Evolutionary conservation across 2,113 vertebrate species (phyloP).

Genomic region (Coryphaenoides rupestris): DNA sequence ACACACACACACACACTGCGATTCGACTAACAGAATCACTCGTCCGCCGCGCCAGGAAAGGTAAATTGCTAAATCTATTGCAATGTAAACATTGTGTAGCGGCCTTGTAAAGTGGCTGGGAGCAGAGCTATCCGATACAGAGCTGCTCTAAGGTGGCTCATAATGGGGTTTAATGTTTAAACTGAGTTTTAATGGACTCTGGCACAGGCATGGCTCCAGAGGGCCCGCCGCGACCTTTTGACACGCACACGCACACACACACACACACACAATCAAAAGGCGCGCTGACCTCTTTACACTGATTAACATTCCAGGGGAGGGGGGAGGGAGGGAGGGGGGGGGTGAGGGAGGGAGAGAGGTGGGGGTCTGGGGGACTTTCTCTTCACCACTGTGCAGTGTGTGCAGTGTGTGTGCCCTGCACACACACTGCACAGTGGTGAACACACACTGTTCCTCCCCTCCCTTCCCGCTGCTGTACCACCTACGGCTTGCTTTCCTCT

Average conservation of each 20-base stretch:
- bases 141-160: background rate
- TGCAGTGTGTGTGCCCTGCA: too few species aligned
- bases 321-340: background rate
- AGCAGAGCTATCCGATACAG: too few species aligned
- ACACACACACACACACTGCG: background rate
- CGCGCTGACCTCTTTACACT: background rate
- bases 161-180: constrained; percentile 14
- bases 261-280: constrained; percentile 1
- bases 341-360: background rate
- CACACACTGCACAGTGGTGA: too few species aligned
- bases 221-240: constrained; percentile 52
- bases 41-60: too few species aligned
- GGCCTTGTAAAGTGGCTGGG: background rate
- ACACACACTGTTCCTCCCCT: too few species aligned
- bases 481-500: background rate
- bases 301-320: background rate
- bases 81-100: background rate
- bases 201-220: constrained; percentile 35
- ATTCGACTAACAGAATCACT: background rate
- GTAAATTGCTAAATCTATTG: too few species aligned
- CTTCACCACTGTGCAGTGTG: too few species aligned
- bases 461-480: too few species aligned
- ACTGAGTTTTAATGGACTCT: constrained; percentile 32
- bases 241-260: constrained; percentile 20
- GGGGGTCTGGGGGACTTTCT: too few species aligned